These are phyloP conservation scores for Dermochelys coriacea DNA, from an alignment of 2,797 vertebrate genomes.

Conservation along the genomic window DNA sequence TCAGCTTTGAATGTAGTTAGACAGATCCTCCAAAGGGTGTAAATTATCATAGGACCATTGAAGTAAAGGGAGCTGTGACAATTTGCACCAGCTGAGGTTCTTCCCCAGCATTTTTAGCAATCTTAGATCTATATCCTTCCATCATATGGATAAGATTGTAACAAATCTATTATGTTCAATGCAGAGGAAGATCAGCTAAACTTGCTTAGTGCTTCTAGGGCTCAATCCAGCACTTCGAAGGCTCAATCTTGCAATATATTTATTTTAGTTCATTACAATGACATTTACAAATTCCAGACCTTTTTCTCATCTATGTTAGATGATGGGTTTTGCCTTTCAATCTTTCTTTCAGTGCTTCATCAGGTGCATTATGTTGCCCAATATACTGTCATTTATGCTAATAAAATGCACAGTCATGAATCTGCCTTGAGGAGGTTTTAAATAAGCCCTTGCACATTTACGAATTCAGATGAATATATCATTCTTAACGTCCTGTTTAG, in stretches of 20 bases:
- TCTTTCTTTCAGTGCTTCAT: background rate
- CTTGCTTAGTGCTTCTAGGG: background rate
- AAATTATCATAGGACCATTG: background rate
- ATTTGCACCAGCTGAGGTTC: background rate
- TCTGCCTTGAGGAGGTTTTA: slow-evolving; percentile 29
- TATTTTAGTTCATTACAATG: background rate
- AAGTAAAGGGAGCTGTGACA: background rate
- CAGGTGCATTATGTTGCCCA: slow-evolving; percentile 20
- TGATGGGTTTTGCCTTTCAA: background rate
- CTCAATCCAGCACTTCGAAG: background rate
- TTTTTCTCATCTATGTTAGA: background rate
- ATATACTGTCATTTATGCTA: slow-evolving; percentile 16
- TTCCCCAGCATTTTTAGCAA: background rate
- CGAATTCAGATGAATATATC: slow-evolving; percentile 28
- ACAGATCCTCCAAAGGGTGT: background rate
- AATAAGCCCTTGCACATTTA: slow-evolving; percentile 45
- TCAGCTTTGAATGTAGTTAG: background rate
- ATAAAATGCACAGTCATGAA: slow-evolving; percentile 45
- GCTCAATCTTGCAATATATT: background rate
- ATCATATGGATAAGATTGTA: background rate
- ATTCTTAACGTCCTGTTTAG: slow-evolving; percentile 31
- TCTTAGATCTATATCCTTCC: background rate
- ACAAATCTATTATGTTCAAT: background rate
- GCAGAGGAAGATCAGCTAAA: background rate
- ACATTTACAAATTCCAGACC: background rate